These are phyloP conservation scores for Drosophila simulans DNA, from an alignment of 1,140 invertebrate genomes.

Conservation along the genomic window DNA sequence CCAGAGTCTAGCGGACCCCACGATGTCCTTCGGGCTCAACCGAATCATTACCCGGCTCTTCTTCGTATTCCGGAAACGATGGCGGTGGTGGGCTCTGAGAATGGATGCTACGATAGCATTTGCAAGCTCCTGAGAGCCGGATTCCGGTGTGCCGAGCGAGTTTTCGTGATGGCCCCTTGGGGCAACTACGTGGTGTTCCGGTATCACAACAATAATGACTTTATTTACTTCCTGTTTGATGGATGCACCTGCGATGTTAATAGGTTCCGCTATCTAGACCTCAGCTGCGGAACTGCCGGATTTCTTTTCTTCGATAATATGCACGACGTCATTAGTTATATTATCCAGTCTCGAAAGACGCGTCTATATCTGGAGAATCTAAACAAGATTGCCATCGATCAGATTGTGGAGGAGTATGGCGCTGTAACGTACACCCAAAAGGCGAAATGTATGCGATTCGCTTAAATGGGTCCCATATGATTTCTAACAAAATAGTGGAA, in stretches of 20 bases:
- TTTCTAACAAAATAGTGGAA: neutral
- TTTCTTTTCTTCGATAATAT: conserved; percentile 73
- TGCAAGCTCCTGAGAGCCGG: conserved; percentile 77
- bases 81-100: conserved; percentile 81
- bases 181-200: conserved; percentile 83
- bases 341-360: conserved; percentile 73
- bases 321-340: conserved; percentile 78
- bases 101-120: conserved; percentile 80
- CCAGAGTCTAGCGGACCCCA: conserved; percentile 62
- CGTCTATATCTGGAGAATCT: conserved; percentile 71
- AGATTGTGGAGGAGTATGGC: conserved; percentile 76
- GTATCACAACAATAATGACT: conserved; percentile 65
- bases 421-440: conserved; percentile 74
- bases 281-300: conserved; percentile 77
- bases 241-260: conserved; percentile 82
- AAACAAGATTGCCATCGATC: conserved; percentile 73
- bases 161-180: conserved; percentile 82
- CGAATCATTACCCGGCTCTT: conserved; percentile 78
- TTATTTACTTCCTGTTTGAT: conserved; percentile 77
- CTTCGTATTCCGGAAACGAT: conserved; percentile 74
- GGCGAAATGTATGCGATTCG: conserved; percentile 74
- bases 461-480: conserved; percentile 12
- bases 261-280: conserved; percentile 78
- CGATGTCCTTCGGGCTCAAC: conserved; percentile 65
- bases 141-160: conserved; percentile 78